These are phyloP conservation scores for Orchestia grillus DNA, from an alignment of 1,140 invertebrate species.

Conservation along the genomic window DNA sequence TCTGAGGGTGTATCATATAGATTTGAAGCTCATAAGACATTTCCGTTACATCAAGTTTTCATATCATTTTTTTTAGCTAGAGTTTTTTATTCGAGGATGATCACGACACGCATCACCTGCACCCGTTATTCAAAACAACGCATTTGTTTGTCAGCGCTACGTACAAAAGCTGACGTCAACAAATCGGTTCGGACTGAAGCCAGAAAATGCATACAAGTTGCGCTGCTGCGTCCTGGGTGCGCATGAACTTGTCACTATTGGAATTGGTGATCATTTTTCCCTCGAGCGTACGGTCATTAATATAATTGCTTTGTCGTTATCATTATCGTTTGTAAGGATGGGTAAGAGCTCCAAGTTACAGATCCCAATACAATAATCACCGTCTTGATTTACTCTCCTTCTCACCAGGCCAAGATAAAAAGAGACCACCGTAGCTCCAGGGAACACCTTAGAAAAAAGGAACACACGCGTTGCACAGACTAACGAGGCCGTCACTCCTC, in stretches of 20 bases:
- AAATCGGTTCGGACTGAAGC: too few relatives aligned
- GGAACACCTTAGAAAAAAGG: neutral
- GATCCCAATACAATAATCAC: neutral
- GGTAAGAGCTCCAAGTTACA: neutral
- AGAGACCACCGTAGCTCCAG: neutral
- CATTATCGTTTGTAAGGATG: neutral
- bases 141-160: too few relatives aligned
- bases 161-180: too few relatives aligned
- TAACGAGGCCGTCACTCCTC: neutral
- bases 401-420: neutral
- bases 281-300: neutral
- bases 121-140: too few relatives aligned
- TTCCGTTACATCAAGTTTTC: too few relatives aligned
- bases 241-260: neutral
- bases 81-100: too few relatives aligned
- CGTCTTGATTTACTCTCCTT: neutral
- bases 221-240: too few relatives aligned
- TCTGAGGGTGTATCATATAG: too few relatives aligned
- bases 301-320: neutral
- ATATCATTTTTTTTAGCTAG: too few relatives aligned
- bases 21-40: too few relatives aligned
- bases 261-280: neutral
- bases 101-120: too few relatives aligned
- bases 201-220: neutral
- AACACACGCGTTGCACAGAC: neutral